Percentiles rank a stretch among this genome's conserved stretches.
Evolutionary conservation across 2,797 vertebrate genomes (phyloP).

Genomic region (Carapus acus): DNA sequence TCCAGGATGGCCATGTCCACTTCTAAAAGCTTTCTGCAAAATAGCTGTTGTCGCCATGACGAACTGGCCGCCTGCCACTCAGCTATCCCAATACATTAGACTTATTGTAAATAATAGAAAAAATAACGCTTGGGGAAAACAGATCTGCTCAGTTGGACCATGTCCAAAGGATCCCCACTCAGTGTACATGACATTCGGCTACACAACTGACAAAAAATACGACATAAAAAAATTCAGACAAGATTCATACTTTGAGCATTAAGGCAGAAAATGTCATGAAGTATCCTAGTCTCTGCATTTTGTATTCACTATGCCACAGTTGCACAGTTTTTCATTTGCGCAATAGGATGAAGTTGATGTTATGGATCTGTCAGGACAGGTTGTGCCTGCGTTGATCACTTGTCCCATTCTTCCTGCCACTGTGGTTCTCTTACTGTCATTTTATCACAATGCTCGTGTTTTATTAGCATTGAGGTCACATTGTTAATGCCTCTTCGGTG

Average conservation of each 20-base stretch:
- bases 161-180: no score
- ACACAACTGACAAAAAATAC: no score
- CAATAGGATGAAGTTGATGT: neutral
- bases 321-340: no score
- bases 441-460: constrained; percentile 12
- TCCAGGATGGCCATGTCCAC: constrained; percentile 48
- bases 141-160: no score
- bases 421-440: neutral
- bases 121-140: no score
- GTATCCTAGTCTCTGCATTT: no score
- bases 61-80: constrained; percentile 67
- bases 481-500: constrained; percentile 31
- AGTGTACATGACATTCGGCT: no score
- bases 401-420: constrained; percentile 1
- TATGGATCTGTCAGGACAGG: neutral
- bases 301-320: no score
- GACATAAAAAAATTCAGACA: no score
- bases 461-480: constrained; percentile 33
- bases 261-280: no score
- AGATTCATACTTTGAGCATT: no score
- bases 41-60: constrained; percentile 55
- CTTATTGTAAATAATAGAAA: constrained; percentile 18
- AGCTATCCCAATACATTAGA: constrained; percentile 47
- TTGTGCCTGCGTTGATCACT: no score
- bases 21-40: constrained; percentile 78